phyloP scores from a whole-genome alignment of 2,797 vertebrate species.

The Limosa lapponica region DNA sequence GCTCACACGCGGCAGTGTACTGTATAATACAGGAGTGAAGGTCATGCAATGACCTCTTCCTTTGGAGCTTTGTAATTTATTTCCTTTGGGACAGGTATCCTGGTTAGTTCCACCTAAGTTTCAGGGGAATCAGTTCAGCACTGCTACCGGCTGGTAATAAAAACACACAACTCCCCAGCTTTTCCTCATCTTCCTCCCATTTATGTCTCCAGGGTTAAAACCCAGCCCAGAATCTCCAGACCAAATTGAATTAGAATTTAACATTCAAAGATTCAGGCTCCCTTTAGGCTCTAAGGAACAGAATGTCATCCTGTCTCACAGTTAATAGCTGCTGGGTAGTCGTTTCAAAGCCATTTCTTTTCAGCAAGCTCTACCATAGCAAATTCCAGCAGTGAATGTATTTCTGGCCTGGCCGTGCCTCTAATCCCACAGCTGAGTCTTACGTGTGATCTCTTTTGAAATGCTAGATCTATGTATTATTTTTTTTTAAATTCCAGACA shows the following conservation, averaged over 20 bases:
- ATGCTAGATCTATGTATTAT: slow-evolving; percentile 20
- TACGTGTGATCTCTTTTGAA: slow-evolving; percentile 59
- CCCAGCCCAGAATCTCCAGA: slow-evolving; percentile 50
- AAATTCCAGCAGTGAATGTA: slow-evolving; percentile 67
- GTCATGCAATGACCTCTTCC: background rate
- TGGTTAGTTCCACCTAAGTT: background rate
- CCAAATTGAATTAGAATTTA: slow-evolving; percentile 64
- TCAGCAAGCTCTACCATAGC: slow-evolving; percentile 57
- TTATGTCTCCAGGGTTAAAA: slow-evolving; percentile 47
- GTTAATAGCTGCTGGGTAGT: slow-evolving; percentile 66
- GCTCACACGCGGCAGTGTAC: background rate
- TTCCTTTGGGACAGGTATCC: background rate
- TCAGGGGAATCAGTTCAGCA: background rate
- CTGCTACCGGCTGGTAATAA: background rate
- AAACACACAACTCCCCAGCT: background rate
- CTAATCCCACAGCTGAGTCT: slow-evolving; percentile 57
- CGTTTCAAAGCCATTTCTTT: slow-evolving; percentile 70
- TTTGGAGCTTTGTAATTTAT: slow-evolving; percentile 10
- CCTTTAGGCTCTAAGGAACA: slow-evolving; percentile 57
- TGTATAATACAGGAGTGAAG: slow-evolving; percentile 14
- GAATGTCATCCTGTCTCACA: slow-evolving; percentile 52
- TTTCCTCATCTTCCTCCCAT: slow-evolving; percentile 16
- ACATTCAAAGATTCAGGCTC: slow-evolving; percentile 56
- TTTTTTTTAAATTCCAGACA: slow-evolving; percentile 4
- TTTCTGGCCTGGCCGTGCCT: slow-evolving; percentile 49